These are phyloP conservation scores for Pteropus rufus DNA, from an alignment of 2,797 vertebrate genomes.

Conservation along the genomic window DNA sequence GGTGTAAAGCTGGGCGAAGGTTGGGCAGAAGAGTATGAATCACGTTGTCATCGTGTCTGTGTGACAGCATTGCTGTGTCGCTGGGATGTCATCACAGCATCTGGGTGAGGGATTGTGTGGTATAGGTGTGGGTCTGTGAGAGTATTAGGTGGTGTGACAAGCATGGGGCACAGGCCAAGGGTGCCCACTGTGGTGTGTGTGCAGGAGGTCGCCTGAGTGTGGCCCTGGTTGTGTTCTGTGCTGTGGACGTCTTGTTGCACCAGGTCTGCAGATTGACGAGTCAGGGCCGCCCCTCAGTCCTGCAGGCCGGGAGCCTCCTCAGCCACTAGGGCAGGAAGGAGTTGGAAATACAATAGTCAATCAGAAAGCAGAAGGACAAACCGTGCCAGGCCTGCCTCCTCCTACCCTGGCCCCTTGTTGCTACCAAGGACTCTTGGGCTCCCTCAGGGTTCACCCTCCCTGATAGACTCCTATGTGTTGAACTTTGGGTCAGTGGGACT, in stretches of 20 bases:
- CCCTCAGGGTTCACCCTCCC: neutral
- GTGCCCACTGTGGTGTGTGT: neutral
- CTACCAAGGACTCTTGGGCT: too few relatives aligned
- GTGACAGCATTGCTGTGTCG: neutral
- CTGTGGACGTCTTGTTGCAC: neutral
- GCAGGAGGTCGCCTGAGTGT: neutral
- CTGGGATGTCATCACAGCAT: rapidly evolving
- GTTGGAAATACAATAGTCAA: rapidly evolving
- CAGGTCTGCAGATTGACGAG: neutral
- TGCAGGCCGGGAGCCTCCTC: neutral
- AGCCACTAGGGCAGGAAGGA: constrained; percentile 50
- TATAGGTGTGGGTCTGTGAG: neutral
- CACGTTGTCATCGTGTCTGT: neutral
- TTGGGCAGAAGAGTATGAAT: neutral
- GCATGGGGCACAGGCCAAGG: neutral
- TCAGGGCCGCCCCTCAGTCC: neutral
- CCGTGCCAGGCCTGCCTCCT: too few relatives aligned
- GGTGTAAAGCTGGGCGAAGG: neutral
- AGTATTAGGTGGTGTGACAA: neutral
- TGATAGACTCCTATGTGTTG: neutral
- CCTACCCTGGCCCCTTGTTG: too few relatives aligned
- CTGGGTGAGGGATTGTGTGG: neutral
- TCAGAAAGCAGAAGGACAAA: neutral
- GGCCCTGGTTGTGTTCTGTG: neutral
- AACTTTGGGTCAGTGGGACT: neutral